Evolutionary conservation across 2,113 vertebrate genomes (phyloP), one percentile per base, ranked within the genome.

Genomic region (Bufo gargarizans): DNA sequence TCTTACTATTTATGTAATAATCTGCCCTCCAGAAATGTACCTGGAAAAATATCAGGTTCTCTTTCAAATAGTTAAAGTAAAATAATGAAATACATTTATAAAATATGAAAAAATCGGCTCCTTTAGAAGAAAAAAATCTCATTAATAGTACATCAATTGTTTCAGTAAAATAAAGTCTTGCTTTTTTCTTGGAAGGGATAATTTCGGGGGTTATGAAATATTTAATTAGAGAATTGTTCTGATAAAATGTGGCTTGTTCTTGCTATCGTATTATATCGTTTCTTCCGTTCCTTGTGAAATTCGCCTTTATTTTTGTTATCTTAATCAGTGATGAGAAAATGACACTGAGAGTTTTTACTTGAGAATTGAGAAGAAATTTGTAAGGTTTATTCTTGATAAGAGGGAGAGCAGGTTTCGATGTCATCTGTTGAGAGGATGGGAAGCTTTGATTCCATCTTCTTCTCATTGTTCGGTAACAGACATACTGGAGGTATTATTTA

Each of bases 341-440:
- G 17, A 67, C 47, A 83, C 45, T 17, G 50, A 69, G 63, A 22
- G 63, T 55, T 84, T 33, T 84, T 84, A 20, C 49, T 71, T 22
- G 59, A 63, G n/a, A 83, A 65, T 67, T 3, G 59, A 65, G 63
- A 55, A 83, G 49, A 69, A 53, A 53, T 84, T 69, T 67, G 47
- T 84, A 84, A 84, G 82, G 82, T 84, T 84, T 71, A 22, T 49
- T 55, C 58, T 55, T 11, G 63, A 84, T 84, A 84, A 84, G 81
- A 33, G 45, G 16, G n/a, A 50, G 81, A 71, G 65, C 20, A 10
- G 47, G 50, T 69, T 84, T 84, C 71, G 59, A 82, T 82, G 80
- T 82, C 80, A 82, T 47, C 80, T 63, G 45, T 11, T 65, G 59
- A 82, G 59, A 65, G 80, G 80, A 82, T 22, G 59, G 80, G 45